Conservation (phyloP, 2,113 vertebrate species). For the Pan paniscus region DNA sequence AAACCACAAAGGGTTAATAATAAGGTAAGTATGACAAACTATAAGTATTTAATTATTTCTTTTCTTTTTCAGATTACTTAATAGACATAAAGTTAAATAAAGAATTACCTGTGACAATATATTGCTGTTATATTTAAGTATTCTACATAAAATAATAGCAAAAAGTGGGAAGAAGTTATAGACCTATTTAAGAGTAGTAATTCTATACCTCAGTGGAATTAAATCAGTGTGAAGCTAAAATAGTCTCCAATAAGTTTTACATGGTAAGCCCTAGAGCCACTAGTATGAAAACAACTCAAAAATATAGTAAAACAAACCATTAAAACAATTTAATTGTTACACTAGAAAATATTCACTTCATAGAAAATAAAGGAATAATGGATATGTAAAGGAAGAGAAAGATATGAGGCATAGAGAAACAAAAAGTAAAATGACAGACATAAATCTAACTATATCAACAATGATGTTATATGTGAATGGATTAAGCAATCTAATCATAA, state of each 20-base stretch:
- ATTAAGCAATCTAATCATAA: not conserved
- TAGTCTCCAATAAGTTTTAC: not conserved
- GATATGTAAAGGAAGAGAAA: not conserved
- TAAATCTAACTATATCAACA: not conserved
- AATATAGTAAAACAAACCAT: not conserved
- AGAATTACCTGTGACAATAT: too few relatives aligned
- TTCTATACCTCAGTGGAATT: not conserved
- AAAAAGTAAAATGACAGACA: not conserved
- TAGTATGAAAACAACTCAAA: not conserved
- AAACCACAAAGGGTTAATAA: too few relatives aligned
- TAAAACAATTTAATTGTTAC: not conserved
- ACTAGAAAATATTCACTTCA: not conserved
- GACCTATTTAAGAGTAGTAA: not conserved
- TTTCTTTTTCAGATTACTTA: too few relatives aligned
- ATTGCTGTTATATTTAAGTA: not conserved
- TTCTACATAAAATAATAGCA: not conserved
- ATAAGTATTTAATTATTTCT: too few relatives aligned
- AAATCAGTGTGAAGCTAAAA: not conserved
- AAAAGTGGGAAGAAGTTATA: not conserved
- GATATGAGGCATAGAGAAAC: not conserved
- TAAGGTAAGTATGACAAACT: too few relatives aligned
- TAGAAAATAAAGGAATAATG: not conserved
- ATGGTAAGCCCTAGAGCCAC: not conserved
- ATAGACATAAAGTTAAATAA: too few relatives aligned
- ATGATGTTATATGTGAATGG: not conserved